phyloP scores from a whole-genome alignment of 64 coral and sea anemone genomes.

The Trachythela sp. region DNA sequence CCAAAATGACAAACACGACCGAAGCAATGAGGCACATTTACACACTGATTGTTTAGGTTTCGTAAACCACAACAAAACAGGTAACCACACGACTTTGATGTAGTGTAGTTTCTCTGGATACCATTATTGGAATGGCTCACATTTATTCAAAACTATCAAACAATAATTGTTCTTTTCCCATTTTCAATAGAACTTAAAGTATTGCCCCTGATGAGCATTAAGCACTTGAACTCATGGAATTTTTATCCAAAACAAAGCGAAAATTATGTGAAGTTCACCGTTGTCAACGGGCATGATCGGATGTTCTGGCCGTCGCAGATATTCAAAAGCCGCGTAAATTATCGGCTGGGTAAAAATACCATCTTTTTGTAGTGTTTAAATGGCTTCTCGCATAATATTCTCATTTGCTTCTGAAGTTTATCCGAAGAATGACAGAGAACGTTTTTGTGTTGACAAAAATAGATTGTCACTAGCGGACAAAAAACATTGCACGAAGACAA shows the following conservation, averaged over 20 bases:
- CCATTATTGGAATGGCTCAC: not conserved
- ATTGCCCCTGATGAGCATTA: not conserved
- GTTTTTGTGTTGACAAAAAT: constrained; percentile 8
- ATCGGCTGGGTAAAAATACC: not conserved
- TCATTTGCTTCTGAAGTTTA: not conserved
- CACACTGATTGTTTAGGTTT: constrained; percentile 15
- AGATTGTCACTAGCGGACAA: not conserved
- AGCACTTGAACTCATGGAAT: not conserved
- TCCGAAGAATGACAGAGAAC: not conserved
- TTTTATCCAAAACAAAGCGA: not conserved
- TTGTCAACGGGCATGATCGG: constrained; percentile 1
- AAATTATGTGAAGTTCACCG: not conserved
- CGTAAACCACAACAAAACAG: not conserved
- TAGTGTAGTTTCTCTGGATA: not conserved
- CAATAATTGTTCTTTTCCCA: not conserved
- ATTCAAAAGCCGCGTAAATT: not conserved
- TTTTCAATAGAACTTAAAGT: not conserved
- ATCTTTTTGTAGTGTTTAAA: not conserved
- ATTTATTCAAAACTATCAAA: not conserved
- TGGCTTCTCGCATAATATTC: not conserved
- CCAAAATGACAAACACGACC: not conserved
- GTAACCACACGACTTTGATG: constrained; percentile 1
- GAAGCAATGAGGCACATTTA: not conserved
- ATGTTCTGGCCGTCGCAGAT: not conserved
- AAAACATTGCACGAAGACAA: not conserved